These are phyloP conservation scores for Bilobella aurantiaca DNA, from an alignment of 1,140 invertebrate species.

Conservation along the genomic window DNA sequence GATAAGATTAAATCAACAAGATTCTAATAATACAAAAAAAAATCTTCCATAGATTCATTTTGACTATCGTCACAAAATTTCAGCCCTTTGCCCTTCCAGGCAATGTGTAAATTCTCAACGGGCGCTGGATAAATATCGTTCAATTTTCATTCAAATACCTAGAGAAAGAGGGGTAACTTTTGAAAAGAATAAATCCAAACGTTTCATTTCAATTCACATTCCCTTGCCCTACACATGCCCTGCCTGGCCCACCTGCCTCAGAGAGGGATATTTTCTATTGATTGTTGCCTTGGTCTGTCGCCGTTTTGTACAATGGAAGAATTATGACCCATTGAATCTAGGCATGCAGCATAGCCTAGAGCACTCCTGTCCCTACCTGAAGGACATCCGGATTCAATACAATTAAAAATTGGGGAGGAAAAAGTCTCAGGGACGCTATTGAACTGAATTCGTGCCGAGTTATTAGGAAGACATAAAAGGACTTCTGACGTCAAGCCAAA, in stretches of 20 bases:
- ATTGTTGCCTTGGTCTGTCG: conserved; percentile 6
- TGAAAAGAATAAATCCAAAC: no score
- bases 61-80: no score
- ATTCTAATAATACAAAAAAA: no score
- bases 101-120: no score
- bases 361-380: neutral
- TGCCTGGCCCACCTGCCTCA: neutral
- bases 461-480: neutral
- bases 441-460: neutral
- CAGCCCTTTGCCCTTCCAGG: no score
- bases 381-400: conserved; percentile 5
- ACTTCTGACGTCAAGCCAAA: neutral
- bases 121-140: no score
- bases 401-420: neutral
- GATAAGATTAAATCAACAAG: no score
- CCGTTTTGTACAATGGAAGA: conserved; percentile 2
- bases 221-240: neutral
- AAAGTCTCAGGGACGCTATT: neutral
- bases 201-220: no score
- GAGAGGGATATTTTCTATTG: neutral
- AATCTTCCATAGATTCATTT: no score
- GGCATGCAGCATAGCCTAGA: neutral
- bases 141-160: no score
- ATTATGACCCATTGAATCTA: conserved; percentile 4
- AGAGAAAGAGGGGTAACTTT: no score